These are phyloP conservation scores for Aelia acuminata DNA, from an alignment of 2,888 invertebrate species.

Conservation along the genomic window DNA sequence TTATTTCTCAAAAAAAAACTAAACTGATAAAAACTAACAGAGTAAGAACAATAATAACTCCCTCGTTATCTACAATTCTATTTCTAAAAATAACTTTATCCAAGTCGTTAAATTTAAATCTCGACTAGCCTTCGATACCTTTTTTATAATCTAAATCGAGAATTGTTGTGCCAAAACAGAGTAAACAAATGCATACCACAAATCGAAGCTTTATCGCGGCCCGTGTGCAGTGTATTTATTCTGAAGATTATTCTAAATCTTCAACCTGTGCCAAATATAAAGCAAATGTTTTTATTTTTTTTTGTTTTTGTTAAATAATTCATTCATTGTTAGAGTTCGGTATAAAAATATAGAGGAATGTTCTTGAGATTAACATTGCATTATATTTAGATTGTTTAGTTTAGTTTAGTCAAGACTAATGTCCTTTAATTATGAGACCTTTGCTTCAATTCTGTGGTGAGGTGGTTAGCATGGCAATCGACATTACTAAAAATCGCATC, in stretches of 20 bases:
- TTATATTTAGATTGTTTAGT: no score
- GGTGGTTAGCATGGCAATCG: no score
- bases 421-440: no score
- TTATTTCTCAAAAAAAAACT: background rate
- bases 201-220: background rate
- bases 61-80: background rate
- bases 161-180: background rate
- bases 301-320: background rate
- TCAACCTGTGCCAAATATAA: background rate
- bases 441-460: no score
- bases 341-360: no score
- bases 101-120: background rate
- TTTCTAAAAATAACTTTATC: slow-evolving; percentile 11
- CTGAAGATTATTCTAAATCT: background rate
- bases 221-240: background rate
- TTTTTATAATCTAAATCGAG: background rate
- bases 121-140: background rate
- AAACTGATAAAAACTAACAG: background rate
- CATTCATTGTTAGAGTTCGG: no score
- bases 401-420: no score
- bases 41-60: background rate
- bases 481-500: no score
- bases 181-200: background rate
- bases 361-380: no score
- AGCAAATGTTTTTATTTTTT: background rate